phyloP scores from a whole-genome alignment of 2,113 vertebrate species.

The Paracanthobrama guichenoti region DNA sequence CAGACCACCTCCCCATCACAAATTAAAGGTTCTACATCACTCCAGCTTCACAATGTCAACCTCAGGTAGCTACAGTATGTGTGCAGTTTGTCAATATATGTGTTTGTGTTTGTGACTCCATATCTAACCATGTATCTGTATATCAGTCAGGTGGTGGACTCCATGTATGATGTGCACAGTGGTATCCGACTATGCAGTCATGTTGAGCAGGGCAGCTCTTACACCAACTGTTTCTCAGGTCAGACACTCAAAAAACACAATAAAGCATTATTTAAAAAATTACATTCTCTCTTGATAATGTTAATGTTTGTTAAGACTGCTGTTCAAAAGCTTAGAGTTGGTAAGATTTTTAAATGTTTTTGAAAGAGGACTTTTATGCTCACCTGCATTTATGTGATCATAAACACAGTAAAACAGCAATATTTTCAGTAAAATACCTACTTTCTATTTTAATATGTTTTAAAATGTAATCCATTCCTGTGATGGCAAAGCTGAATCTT shows the following conservation, averaged over 20 bases:
- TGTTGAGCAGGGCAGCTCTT: conserved; percentile 86
- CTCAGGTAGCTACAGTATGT: conserved; percentile 77
- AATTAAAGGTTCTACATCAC: conserved; percentile 71
- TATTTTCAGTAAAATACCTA: background rate
- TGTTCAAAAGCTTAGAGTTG: background rate
- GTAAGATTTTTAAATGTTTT: background rate
- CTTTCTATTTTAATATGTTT: background rate
- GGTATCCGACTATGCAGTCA: conserved; percentile 86
- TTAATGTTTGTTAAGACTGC: background rate
- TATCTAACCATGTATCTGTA: conserved; percentile 24
- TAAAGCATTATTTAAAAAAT: background rate
- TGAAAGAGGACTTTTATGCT: background rate
- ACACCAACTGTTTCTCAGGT: conserved; percentile 93
- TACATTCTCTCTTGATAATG: background rate
- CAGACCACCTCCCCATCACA: conserved; percentile 65
- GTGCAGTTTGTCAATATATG: background rate
- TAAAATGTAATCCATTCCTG: background rate
- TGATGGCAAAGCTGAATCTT: background rate
- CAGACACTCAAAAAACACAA: conserved; percentile 19
- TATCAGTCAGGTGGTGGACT: conserved; percentile 84
- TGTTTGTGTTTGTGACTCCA: background rate
- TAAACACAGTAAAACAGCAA: background rate
- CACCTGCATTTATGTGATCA: background rate
- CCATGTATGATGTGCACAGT: conserved; percentile 83
- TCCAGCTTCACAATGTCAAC: conserved; percentile 81